Evolutionary conservation across 2,888 invertebrate species (phyloP).

Genomic region (Zelleria hepariella): DNA sequence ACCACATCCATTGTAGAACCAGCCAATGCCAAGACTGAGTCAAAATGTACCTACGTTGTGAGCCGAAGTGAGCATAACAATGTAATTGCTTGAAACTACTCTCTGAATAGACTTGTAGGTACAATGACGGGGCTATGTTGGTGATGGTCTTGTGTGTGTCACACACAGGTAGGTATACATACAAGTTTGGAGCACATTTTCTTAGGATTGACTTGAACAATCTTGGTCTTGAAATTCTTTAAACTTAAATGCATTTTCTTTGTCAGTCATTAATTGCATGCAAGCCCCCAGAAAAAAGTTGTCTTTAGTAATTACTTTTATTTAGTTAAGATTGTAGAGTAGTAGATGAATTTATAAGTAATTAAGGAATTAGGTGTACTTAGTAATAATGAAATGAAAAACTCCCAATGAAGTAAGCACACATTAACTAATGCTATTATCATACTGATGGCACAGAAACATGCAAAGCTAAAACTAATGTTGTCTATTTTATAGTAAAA

Average conservation of each 20-base stretch:
- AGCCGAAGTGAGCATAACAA: conserved; percentile 66
- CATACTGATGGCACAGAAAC: background rate
- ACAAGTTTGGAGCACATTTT: too few species aligned
- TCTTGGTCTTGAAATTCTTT: too few species aligned
- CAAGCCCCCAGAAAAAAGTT: too few species aligned
- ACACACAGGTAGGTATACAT: conserved; percentile 8
- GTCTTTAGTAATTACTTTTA: too few species aligned
- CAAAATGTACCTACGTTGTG: conserved; percentile 41
- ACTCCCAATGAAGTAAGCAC: background rate
- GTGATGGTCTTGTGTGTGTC: background rate
- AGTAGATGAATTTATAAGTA: too few species aligned
- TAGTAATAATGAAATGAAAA: too few species aligned
- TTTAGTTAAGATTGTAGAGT: too few species aligned
- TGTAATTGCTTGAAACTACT: conserved; percentile 67
- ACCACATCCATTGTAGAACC: conserved; percentile 53
- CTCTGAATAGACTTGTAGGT: conserved; percentile 53
- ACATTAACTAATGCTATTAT: background rate
- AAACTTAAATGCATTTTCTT: too few species aligned
- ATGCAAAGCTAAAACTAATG: background rate
- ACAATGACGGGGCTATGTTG: background rate
- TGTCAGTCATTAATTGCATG: too few species aligned
- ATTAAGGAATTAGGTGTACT: too few species aligned
- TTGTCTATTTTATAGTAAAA: background rate
- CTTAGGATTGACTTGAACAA: too few species aligned
- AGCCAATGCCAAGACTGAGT: conserved; percentile 59